Base-by-base conservation (phyloP, 2,888 invertebrate species). In the Patella ulyssiponensis region DNA sequence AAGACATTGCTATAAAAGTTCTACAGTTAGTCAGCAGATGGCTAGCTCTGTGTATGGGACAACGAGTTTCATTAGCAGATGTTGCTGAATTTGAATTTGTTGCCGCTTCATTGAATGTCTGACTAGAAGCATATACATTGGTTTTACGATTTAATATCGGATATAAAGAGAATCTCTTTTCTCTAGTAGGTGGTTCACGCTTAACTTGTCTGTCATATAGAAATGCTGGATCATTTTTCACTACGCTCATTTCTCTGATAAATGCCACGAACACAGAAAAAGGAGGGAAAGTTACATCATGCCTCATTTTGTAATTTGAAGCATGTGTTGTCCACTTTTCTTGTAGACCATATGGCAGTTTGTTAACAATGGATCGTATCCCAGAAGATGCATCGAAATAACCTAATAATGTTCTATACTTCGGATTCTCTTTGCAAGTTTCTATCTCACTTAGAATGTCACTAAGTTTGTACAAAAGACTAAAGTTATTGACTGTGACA, bases 291-390 rank as follows among this genome's bases (percentile, higher is more conserved):
- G 77, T 1, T 14, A 82, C 81, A 17, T n/a, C 12, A 51, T 82
- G 56, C 5, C 56, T 69, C n/a, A 64, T 69, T 72, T 83, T 85
- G 54, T 82, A 84, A 1, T 72, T 75, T 1, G 71, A 20, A 3
- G 83, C 84, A n/a, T 73, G 73, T 17, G 7, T 72, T 3, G 73
- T 82, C 83, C 83, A 83, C 33, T 81, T 85, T 23, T 82, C 80
- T 69, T 82, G 81, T 2, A 84, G 14, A 20, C 76, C 52, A n/a
- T 75, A 77, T 0, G 85, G 82, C 11, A 84, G 76, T 72, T 84
- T 85, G n/a, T 54, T 23, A 1, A 84, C 76, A 2, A 85, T 82
- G 0, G 81, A 80, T 4, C 69, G 64, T 2, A 84, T 77, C 3
- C 84, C 82, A 11, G 77, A 27, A 23, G 83, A 79, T 3, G 81